A percentile compares a stretch with the other conserved stretches of the same genome.
These are phyloP conservation scores for Ostrea edulis DNA, from an alignment of 1,140 invertebrate genomes.

Conservation along the genomic window DNA sequence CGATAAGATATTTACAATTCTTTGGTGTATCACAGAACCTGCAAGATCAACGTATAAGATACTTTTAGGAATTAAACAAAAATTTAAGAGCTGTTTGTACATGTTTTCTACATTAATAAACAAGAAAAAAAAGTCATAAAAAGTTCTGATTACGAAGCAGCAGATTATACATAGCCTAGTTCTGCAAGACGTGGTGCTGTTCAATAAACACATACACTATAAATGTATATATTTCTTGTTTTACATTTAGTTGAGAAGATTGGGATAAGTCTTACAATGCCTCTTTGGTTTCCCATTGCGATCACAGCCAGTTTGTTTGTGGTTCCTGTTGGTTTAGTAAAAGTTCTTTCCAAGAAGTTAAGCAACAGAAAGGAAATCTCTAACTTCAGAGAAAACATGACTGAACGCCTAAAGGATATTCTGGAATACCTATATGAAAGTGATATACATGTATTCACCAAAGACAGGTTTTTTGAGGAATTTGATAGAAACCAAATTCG, in stretches of 20 bases:
- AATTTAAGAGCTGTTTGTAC: too few relatives aligned
- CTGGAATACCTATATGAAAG: neutral
- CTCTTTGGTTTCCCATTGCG: neutral
- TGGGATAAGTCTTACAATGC: neutral
- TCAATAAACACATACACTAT: too few relatives aligned
- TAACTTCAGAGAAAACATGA: neutral
- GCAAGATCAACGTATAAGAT: too few relatives aligned
- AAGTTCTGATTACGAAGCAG: too few relatives aligned
- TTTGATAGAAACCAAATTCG: slow-evolving; percentile 12
- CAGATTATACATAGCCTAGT: too few relatives aligned
- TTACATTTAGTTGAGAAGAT: neutral
- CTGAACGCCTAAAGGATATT: neutral
- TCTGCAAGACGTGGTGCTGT: too few relatives aligned
- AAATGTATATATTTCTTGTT: neutral
- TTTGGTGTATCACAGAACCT: too few relatives aligned
- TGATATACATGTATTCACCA: neutral
- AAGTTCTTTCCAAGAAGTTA: neutral
- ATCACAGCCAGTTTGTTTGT: neutral
- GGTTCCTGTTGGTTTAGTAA: neutral
- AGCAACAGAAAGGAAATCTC: neutral
- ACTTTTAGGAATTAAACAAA: too few relatives aligned
- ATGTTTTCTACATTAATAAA: too few relatives aligned
- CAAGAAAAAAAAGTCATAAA: too few relatives aligned
- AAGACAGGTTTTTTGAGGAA: neutral
- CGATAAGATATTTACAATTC: too few relatives aligned